A percentile compares a stretch with the other conserved stretches of the same genome.
Conservation (phyloP, 2,888 invertebrate genomes). For the Cotesia congregata region DNA sequence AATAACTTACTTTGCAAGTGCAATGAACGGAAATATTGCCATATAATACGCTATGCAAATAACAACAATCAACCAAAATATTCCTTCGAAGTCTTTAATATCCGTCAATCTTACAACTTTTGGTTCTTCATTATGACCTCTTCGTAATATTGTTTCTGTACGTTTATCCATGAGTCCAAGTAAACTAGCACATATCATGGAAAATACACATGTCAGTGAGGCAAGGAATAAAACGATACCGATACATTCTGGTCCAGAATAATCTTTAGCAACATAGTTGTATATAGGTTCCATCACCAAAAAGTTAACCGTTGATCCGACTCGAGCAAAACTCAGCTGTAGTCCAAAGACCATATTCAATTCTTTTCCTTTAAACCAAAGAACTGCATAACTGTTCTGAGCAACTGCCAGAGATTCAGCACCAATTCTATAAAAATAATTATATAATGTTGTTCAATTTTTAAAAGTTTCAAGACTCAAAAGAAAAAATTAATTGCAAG, state of each 20-base stretch:
- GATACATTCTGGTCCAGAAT: conserved; percentile 79
- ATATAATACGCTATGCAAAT: conserved; percentile 96
- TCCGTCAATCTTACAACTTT: conserved; percentile 82
- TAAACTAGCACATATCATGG: conserved; percentile 84
- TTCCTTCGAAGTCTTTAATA: conserved; percentile 82
- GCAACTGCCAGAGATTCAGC: conserved; percentile 97
- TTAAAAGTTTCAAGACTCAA: too few relatives aligned
- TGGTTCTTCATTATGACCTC: conserved; percentile 72
- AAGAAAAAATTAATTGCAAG: conserved; percentile 4
- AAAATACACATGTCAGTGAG: conserved; percentile 85
- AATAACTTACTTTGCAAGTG: conserved; percentile 89
- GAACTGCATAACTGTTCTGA: conserved; percentile 96
- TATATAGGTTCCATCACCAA: conserved; percentile 94
- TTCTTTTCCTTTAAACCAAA: conserved; percentile 98
- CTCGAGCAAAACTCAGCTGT: conserved; percentile 93
- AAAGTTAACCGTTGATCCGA: conserved; percentile 96
- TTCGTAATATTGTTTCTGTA: conserved; percentile 82
- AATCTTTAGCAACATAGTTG: conserved; percentile 78
- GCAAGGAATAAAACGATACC: conserved; percentile 87
- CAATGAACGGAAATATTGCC: conserved; percentile 96
- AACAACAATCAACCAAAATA: conserved; percentile 92
- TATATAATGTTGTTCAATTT: conserved; percentile 20
- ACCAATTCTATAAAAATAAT: conserved; percentile 79
- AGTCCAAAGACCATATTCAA: conserved; percentile 98
- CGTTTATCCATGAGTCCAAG: conserved; percentile 89